A percentile compares a stretch with the other conserved stretches of the same genome.
These are phyloP conservation scores for Thamnaconus septentrionalis DNA, from an alignment of 2,113 vertebrate genomes.

Conservation along the genomic window DNA sequence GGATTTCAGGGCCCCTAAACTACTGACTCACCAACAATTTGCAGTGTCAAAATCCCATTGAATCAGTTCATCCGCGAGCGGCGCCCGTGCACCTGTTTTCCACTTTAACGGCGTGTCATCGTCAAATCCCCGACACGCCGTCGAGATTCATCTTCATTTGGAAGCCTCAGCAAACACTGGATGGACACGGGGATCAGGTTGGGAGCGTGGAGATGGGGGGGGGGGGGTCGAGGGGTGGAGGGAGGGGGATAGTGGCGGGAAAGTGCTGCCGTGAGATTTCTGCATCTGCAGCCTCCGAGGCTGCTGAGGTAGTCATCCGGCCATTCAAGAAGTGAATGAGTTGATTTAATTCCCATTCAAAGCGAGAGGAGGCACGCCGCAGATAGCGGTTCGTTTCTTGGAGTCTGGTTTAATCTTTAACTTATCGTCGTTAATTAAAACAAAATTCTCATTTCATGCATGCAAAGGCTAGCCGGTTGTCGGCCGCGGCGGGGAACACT, in stretches of 20 bases:
- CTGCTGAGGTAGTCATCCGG: conserved; percentile 62
- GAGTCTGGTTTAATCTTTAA: too few species aligned
- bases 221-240: background rate
- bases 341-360: conserved; percentile 49
- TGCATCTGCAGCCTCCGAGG: conserved; percentile 38
- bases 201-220: conserved; percentile 17
- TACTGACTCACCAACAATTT: conserved; percentile 65
- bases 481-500: background rate
- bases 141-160: conserved; percentile 63
- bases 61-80: conserved; percentile 44
- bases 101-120: conserved; percentile 42
- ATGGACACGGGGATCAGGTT: conserved; percentile 63
- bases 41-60: conserved; percentile 62
- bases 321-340: conserved; percentile 32
- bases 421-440: background rate
- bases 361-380: conserved; percentile 11
- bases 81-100: conserved; percentile 40
- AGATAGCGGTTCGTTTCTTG: background rate
- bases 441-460: conserved; percentile 16
- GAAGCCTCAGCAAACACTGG: conserved; percentile 67
- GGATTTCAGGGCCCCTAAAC: conserved; percentile 62
- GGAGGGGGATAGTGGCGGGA: conserved; percentile 28
- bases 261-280: conserved; percentile 59
- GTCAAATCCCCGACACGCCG: conserved; percentile 64
- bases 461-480: conserved; percentile 11